Percentiles rank a stretch among this genome's conserved stretches.
These are phyloP conservation scores for Zygothrica quintamaculata DNA, from an alignment of 2,888 invertebrate genomes.

Conservation along the genomic window DNA sequence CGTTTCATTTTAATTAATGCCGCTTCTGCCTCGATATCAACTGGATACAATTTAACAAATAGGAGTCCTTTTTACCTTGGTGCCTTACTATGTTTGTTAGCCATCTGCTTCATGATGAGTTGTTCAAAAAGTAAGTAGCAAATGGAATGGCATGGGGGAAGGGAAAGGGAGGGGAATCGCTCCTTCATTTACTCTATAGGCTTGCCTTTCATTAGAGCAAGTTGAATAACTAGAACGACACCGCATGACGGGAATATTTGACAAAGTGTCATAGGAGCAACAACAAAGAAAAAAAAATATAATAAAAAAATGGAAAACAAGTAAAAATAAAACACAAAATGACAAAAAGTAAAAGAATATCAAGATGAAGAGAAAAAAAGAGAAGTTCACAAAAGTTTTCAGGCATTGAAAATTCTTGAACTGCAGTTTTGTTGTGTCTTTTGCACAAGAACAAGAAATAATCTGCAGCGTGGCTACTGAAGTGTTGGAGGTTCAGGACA, in stretches of 20 bases:
- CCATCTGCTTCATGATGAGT: constrained; percentile 41
- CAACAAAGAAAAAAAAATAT: too few species aligned
- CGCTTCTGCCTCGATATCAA: neutral
- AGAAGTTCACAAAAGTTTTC: constrained; percentile 56
- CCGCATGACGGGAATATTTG: constrained; percentile 67
- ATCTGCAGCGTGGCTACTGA: constrained; percentile 52
- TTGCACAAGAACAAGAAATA: constrained; percentile 60
- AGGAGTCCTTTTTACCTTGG: neutral
- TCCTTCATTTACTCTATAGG: constrained; percentile 15
- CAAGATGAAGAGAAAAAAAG: constrained; percentile 23
- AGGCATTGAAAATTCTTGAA: constrained; percentile 68
- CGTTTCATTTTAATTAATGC: too few species aligned
- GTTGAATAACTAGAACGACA: constrained; percentile 60
- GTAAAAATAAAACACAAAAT: constrained; percentile 8
- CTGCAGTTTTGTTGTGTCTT: constrained; percentile 59
- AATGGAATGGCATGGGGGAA: neutral
- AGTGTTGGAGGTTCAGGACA: constrained; percentile 34
- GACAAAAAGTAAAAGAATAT: too few species aligned
- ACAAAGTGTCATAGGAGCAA: constrained; percentile 38
- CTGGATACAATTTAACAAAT: too few species aligned
- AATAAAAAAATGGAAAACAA: constrained; percentile 9
- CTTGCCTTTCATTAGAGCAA: constrained; percentile 50
- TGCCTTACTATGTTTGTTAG: constrained; percentile 1
- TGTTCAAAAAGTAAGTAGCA: constrained; percentile 20
- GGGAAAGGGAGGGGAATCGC: constrained; percentile 19